phyloP scores from a whole-genome alignment of 2,888 invertebrate species.

The Drosophila ezoana region DNA sequence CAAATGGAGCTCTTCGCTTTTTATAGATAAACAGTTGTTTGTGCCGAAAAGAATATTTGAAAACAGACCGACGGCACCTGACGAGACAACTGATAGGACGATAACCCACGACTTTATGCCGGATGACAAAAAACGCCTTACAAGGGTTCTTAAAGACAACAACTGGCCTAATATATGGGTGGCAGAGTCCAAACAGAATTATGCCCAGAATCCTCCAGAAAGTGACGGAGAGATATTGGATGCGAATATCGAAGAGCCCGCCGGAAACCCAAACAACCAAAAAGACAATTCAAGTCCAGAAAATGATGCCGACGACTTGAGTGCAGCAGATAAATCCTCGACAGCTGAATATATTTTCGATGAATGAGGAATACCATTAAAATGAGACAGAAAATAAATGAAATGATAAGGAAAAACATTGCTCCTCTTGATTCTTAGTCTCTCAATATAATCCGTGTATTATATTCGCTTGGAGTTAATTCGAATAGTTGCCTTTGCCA shows the following conservation, averaged over 20 bases:
- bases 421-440: too few species aligned
- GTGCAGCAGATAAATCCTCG: neutral
- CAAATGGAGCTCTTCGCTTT: neutral
- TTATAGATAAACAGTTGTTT: neutral
- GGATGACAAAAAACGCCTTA: neutral
- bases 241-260: too few species aligned
- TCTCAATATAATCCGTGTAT: too few species aligned
- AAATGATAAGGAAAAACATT: neutral
- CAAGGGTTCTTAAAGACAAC: neutral
- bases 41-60: neutral
- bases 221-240: neutral
- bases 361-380: neutral
- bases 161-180: neutral
- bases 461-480: neutral
- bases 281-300: neutral
- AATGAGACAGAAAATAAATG: neutral
- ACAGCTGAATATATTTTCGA: neutral
- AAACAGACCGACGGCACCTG: accelerated
- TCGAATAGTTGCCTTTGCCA: neutral
- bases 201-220: neutral
- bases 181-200: neutral
- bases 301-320: neutral
- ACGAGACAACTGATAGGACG: too few species aligned
- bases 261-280: neutral
- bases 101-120: constrained; percentile 25